A percentile compares a stretch with the other conserved stretches of the same genome.
Conservation (phyloP, 2,113 vertebrate genomes). For the Epinephelus cyanopodus region DNA sequence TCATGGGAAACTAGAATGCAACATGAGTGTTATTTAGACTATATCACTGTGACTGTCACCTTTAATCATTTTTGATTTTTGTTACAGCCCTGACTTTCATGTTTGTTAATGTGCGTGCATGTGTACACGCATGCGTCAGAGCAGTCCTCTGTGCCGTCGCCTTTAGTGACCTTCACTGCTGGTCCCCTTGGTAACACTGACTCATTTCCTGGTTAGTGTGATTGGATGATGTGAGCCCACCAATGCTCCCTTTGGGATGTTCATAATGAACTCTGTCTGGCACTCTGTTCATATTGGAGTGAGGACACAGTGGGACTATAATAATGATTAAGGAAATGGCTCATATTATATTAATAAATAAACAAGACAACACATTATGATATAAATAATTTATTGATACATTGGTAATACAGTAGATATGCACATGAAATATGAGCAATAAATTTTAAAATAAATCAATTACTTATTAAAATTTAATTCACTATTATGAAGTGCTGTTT, state of each 20-base stretch:
- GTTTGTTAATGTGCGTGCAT: too few relatives aligned
- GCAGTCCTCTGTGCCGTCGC: slow-evolving; percentile 2
- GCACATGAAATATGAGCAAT: neutral
- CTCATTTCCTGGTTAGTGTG: slow-evolving; percentile 59
- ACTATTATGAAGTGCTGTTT: neutral
- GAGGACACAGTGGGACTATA: neutral
- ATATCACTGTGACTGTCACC: too few relatives aligned
- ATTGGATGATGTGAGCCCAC: slow-evolving; percentile 52
- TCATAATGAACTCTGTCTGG: slow-evolving; percentile 60
- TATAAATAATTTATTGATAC: neutral
- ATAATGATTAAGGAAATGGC: slow-evolving; percentile 1
- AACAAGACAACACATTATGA: neutral
- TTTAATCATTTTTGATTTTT: too few relatives aligned
- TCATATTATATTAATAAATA: slow-evolving; percentile 10
- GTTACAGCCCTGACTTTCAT: too few relatives aligned
- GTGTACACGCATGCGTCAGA: neutral
- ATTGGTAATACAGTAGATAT: neutral
- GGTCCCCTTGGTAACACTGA: slow-evolving; percentile 61
- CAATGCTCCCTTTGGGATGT: slow-evolving; percentile 56
- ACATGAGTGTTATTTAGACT: too few relatives aligned
- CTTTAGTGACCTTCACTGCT: slow-evolving; percentile 25
- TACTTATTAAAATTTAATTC: neutral
- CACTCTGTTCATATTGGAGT: slow-evolving; percentile 15
- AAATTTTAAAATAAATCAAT: neutral
- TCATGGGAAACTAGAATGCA: too few relatives aligned